Conservation (phyloP, 2,113 vertebrate genomes). For the Labrus mixtus region DNA sequence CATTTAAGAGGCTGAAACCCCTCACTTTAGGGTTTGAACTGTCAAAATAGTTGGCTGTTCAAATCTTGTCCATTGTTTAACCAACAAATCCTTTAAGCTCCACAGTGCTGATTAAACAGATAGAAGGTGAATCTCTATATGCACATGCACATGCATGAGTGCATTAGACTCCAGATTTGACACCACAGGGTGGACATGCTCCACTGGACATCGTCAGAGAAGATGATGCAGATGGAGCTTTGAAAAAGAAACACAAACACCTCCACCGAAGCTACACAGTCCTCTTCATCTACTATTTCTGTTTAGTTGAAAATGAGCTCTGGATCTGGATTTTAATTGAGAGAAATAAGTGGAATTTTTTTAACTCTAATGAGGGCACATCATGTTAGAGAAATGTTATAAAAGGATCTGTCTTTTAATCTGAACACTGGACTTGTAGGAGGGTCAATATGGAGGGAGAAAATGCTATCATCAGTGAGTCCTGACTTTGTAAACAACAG, state of each 20-base stretch:
- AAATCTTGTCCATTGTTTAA: neutral
- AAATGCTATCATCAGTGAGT: too few species aligned
- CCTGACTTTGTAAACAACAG: too few species aligned
- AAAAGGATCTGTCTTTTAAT: too few species aligned
- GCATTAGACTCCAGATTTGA: conserved; percentile 64
- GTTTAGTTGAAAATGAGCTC: too few species aligned
- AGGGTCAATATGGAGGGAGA: too few species aligned
- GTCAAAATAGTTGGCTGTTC: neutral
- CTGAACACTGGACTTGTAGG: too few species aligned
- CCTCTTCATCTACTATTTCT: neutral
- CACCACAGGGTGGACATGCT: conserved; percentile 64
- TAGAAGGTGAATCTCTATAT: conserved; percentile 24
- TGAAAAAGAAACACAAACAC: conserved; percentile 10
- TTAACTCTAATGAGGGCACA: too few species aligned
- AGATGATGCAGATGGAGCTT: conserved; percentile 47
- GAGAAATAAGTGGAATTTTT: too few species aligned
- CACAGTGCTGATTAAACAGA: neutral
- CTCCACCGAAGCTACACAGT: neutral
- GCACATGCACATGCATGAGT: conserved; percentile 37
- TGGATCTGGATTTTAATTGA: neutral
- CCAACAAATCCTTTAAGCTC: neutral
- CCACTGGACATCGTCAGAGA: conserved; percentile 50
- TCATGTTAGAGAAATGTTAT: too few species aligned
- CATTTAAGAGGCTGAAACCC: neutral
- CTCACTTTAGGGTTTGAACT: neutral